Percentiles rank a stretch among this genome's conserved stretches.
phyloP scores from a whole-genome alignment of 2,797 vertebrate genomes.

The Enteromius mattozi region DNA sequence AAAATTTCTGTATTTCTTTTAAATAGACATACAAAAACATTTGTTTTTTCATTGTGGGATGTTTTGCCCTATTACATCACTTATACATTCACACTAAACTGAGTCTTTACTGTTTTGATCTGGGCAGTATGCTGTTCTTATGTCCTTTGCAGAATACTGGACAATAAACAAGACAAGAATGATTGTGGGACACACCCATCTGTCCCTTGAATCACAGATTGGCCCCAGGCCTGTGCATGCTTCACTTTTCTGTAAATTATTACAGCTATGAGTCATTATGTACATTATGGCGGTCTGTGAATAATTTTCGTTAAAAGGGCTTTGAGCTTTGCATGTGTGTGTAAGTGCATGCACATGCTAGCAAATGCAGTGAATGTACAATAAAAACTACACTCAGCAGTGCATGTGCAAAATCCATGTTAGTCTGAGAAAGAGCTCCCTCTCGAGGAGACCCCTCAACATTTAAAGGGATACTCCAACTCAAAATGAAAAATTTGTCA shows the following conservation, averaged over 20 bases:
- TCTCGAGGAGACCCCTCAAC: conserved; percentile 19
- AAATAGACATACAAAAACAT: too few species aligned
- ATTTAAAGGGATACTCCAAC: not conserved
- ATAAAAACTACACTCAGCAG: not conserved
- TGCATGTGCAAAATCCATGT: conserved; percentile 33
- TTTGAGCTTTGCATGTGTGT: conserved; percentile 6
- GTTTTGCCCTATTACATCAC: not conserved
- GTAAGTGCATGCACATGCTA: conserved; percentile 24
- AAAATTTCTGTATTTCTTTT: not conserved
- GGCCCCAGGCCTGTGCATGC: not conserved
- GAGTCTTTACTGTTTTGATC: not conserved
- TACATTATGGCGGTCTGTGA: conserved; percentile 6
- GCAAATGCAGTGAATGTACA: not conserved
- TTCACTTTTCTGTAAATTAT: conserved; percentile 32
- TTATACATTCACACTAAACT: not conserved
- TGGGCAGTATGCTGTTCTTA: not conserved
- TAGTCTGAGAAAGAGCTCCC: conserved; percentile 19
- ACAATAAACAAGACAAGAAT: conserved; percentile 11
- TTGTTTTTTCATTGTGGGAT: too few species aligned
- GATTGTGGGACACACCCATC: conserved; percentile 14
- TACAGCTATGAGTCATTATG: conserved; percentile 3
- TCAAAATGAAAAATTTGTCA: too few species aligned
- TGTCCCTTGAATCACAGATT: conserved; percentile 9
- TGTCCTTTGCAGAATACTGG: conserved; percentile 19
- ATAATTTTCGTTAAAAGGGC: not conserved